Evolutionary conservation across 1,140 invertebrate genomes (phyloP), one percentile per base, ranked within the genome.

Genomic region (Colletes gigas): DNA sequence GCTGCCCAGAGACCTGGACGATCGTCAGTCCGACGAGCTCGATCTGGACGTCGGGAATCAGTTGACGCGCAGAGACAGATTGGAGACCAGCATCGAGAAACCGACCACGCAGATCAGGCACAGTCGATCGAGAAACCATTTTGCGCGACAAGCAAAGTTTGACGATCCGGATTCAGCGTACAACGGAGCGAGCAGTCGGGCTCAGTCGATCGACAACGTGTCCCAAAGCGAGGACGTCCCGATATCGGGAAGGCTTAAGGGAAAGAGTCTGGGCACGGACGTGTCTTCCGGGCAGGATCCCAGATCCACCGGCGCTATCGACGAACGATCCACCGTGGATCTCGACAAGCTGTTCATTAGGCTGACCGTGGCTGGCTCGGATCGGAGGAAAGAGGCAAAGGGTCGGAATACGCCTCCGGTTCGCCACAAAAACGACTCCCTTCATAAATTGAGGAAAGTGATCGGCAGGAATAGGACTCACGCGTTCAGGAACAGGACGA

Each of bases 111-210:
- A 91, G 75, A 92, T 93, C 63, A 88, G 92, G 41, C 92, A 93
- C 78, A 85, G 92, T 0, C 87, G 92, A n/a, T 93, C 91, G 0
- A 84, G 92, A 0, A 87, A 79, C 41, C 91, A 92, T 71, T 91
- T 89, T 15, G 78, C 72, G 0, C 83, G 91, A 2, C 82, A 86
- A 71, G 62, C 83, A 0, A 90, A 89, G 68, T 66, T 87, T 8
- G 79, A 82, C 6, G 80, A 82, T 6, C 30, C 71, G 5, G 69
- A 78, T 1, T 5, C 41, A 0, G 7, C 39, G 44, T 86, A 71
- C 7, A n/a, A 21, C 21, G 47, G 67, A 44, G 15, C 66, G 3
- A 62, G 67, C 67, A 67, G 10, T 10, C 71, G 78, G 67, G 71
- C 60, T 9, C 72, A 85, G 68, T 74, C 78, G 19, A 39, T 50